These are phyloP conservation scores for Corydoras sp. DNA, from an alignment of 2,113 vertebrate genomes.

Conservation along the genomic window DNA sequence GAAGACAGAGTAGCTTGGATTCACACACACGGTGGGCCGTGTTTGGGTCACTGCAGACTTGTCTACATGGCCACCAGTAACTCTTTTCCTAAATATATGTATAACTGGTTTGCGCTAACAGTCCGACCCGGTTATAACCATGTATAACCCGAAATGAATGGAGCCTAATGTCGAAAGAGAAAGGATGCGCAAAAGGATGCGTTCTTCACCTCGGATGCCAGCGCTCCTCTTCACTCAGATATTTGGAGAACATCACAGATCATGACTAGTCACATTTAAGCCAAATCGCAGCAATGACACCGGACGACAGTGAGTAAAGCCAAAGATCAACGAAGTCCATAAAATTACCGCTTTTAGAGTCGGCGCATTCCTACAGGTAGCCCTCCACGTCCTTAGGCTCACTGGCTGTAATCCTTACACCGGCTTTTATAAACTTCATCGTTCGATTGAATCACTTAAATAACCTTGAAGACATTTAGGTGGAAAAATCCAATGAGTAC, in stretches of 20 bases:
- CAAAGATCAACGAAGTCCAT: not conserved
- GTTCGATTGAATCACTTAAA: not conserved
- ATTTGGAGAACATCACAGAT: not conserved
- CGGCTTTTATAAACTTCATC: constrained; percentile 5
- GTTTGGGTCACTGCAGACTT: constrained; percentile 50
- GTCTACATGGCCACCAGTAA: constrained; percentile 46
- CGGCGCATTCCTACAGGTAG: constrained; percentile 44
- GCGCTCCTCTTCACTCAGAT: too few species aligned
- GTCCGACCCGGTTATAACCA: not conserved
- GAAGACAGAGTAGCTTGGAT: constrained; percentile 58
- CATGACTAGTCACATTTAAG: not conserved
- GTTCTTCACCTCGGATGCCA: not conserved
- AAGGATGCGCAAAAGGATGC: not conserved
- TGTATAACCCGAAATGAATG: not conserved
- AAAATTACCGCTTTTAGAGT: constrained; percentile 5
- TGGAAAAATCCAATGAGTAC: not conserved
- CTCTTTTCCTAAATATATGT: constrained; percentile 15
- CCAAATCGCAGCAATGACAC: not conserved
- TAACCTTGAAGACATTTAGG: not conserved
- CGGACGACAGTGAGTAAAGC: not conserved
- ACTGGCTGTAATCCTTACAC: not conserved
- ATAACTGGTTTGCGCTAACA: not conserved
- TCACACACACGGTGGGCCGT: constrained; percentile 68
- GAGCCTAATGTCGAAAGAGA: not conserved
- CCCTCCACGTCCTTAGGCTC: constrained; percentile 21